Conservation (phyloP, 2,113 vertebrate genomes). For the Gobio gobio region DNA sequence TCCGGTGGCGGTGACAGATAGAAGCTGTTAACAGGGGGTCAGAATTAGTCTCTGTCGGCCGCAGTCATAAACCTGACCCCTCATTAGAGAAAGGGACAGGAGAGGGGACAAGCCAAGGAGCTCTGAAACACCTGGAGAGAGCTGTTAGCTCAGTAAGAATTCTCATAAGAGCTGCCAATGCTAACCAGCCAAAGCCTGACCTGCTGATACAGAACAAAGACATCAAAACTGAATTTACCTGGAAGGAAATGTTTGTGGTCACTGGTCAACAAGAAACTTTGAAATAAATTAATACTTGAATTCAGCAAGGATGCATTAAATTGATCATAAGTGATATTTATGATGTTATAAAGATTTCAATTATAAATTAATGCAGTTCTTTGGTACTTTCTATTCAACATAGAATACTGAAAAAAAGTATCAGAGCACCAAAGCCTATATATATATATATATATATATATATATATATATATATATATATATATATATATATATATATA, state of each 20-base stretch:
- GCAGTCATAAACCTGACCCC: background rate
- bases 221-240: background rate
- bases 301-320: background rate
- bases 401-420: background rate
- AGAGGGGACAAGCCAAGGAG: background rate
- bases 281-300: background rate
- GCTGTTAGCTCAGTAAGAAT: background rate
- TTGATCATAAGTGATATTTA: background rate
- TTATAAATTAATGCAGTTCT: background rate
- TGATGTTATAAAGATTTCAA: background rate
- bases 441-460: too few species aligned
- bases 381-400: background rate
- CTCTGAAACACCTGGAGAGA: background rate
- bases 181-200: background rate
- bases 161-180: background rate
- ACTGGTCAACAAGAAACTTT: too few species aligned
- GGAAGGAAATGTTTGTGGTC: background rate
- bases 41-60: background rate
- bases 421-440: too few species aligned
- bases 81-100: conserved; percentile 10
- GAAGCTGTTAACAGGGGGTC: conserved; percentile 4
- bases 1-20: conserved; percentile 13
- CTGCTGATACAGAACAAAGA: background rate
- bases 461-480: too few species aligned
- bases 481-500: too few species aligned